Evolutionary conservation across 2,797 vertebrate species (phyloP), one percentile per base, ranked within the genome.

Genomic region (Hyperoplus immaculatus): DNA sequence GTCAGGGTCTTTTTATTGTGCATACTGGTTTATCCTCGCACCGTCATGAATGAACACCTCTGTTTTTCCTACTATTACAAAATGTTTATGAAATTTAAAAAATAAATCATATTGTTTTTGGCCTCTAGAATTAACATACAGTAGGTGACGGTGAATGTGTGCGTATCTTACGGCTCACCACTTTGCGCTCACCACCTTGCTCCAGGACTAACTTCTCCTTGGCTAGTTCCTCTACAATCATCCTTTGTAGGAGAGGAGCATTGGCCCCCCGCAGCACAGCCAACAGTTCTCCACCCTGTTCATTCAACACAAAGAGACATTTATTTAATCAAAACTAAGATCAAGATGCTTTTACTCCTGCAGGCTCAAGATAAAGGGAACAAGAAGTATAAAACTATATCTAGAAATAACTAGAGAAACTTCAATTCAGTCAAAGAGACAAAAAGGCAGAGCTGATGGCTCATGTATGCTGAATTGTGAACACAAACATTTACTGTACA

Each of bases 261-360:
- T 99, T 96, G 1, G 88, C 96, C 29, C 97, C 97, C 82, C 96
- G 94, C 76, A 99, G 92, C 74, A 96, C 93, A 8, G 95, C 95
- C 86, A 98, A 96, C 80, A 99, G 74, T 69, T 96, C 94, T 55
- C 97, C 97, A 29, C 95, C 96, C 98, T 99, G 86, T 60, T 47
- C 64, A 78, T 61, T 21, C 62, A 81, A 68, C 50, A 77, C 47
- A 75, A 43, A 63, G 0, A 43, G 12, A 4, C 29, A 38, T 21
- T 14, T 11, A 39, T 63, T 57, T 2, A 43, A 50, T 38, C 16
- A 2, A 21, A 42, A 29, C 29, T 29, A 29, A 29, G 29, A 29
- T 29, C 41, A n/a, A 62, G 2, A 41, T 18, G 54, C 4, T 51
- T 60, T 69, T 13, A 61, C 5, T 45, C 7, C 15, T 67, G 41